Percentiles rank a stretch among this genome's conserved stretches.
Evolutionary conservation across 23 tunicate species (phyloP).

Genomic region (Trididemnum nubilum): DNA sequence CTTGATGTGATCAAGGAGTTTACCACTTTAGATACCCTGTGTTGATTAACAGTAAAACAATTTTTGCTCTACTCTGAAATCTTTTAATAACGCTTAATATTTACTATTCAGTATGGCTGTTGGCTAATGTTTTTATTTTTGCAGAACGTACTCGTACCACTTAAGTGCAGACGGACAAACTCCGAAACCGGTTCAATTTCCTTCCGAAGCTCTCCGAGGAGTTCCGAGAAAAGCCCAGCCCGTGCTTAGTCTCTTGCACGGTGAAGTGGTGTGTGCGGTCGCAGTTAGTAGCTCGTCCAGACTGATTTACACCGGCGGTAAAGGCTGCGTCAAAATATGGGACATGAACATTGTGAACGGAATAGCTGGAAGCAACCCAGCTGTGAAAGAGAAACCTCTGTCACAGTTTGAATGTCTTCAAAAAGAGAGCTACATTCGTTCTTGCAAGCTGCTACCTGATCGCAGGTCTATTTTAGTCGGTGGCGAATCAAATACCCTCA

Average conservation of each 20-base stretch:
- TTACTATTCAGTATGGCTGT: too few species aligned
- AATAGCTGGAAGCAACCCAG: slow-evolving; percentile 34
- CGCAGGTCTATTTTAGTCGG: slow-evolving; percentile 84
- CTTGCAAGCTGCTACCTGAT: slow-evolving; percentile 88
- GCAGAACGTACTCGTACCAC: slow-evolving; percentile 81
- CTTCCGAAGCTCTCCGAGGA: slow-evolving; percentile 88
- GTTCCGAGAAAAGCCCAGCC: slow-evolving; percentile 79
- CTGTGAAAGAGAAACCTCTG: slow-evolving; percentile 68
- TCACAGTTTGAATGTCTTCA: slow-evolving; percentile 84
- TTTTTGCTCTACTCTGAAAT: too few species aligned
- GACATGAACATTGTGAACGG: slow-evolving; percentile 74
- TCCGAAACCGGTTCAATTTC: slow-evolving; percentile 90
- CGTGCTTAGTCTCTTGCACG: slow-evolving; percentile 68
- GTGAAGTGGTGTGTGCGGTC: slow-evolving; percentile 97
- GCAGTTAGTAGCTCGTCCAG: slow-evolving; percentile 85
- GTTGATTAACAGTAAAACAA: too few species aligned
- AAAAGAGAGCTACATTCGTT: slow-evolving; percentile 86
- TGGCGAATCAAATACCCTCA: slow-evolving; percentile 83
- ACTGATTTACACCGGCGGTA: slow-evolving; percentile 96
- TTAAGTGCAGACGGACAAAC: slow-evolving; percentile 76
- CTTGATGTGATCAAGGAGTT: too few species aligned
- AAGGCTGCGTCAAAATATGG: slow-evolving; percentile 95
- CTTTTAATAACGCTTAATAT: too few species aligned
- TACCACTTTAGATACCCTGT: too few species aligned
- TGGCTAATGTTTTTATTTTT: too few species aligned